A percentile compares a stretch with the other conserved stretches of the same genome.
phyloP scores from a whole-genome alignment of 1,140 invertebrate genomes.

The Bombus ignitus region DNA sequence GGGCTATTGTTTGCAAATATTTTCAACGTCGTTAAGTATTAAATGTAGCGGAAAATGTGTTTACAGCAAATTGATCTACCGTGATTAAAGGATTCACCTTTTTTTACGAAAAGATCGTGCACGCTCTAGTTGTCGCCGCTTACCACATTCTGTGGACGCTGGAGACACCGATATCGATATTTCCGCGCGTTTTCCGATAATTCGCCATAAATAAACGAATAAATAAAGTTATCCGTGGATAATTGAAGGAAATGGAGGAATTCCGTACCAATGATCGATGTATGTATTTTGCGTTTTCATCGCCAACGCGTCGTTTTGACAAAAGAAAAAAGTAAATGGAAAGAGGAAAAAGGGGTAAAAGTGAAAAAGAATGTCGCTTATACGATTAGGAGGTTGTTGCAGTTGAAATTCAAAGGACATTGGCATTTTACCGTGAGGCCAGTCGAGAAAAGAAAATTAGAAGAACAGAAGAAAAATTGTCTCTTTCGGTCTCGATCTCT shows the following conservation, averaged over 20 bases:
- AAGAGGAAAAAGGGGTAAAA: too few relatives aligned
- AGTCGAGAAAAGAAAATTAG: neutral
- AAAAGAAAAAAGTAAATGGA: neutral
- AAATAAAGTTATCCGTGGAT: constrained; percentile 5
- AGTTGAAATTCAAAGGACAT: too few relatives aligned
- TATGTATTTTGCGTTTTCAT: neutral
- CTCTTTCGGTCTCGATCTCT: neutral
- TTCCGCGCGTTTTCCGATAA: constrained; percentile 20
- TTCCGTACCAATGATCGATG: neutral
- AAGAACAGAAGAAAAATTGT: neutral
- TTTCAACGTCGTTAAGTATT: constrained; percentile 15
- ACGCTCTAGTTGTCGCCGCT: constrained; percentile 33
- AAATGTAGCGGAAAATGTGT: constrained; percentile 52
- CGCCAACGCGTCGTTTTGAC: neutral
- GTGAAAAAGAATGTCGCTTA: too few relatives aligned
- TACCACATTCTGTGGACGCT: neutral
- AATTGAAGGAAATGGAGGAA: neutral
- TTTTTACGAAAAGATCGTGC: constrained; percentile 46
- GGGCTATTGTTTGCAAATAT: constrained; percentile 29
- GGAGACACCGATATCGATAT: neutral
- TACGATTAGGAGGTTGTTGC: too few relatives aligned
- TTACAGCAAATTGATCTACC: constrained; percentile 40
- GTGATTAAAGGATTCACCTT: constrained; percentile 44
- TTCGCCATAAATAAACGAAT: neutral
- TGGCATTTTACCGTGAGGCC: too few relatives aligned